A percentile compares a stretch with the other conserved stretches of the same genome.
These are phyloP conservation scores for Meloidogyne floridensis DNA, from an alignment of 1,140 invertebrate species.

Conservation along the genomic window DNA sequence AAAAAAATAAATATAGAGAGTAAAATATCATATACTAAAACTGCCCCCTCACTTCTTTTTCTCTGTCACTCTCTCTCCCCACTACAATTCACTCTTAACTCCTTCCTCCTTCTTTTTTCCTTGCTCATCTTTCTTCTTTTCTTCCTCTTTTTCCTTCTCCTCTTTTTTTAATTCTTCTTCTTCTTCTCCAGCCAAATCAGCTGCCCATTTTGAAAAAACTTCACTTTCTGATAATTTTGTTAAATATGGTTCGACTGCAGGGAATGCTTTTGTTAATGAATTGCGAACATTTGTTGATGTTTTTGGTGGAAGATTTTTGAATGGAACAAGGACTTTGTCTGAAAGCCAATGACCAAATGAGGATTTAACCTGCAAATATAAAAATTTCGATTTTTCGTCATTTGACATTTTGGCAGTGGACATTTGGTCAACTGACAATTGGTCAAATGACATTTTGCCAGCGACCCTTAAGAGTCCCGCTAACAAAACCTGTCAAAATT, in stretches of 20 bases:
- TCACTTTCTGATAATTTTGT: background rate
- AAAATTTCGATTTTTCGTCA: too few relatives aligned
- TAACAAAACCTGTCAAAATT: background rate
- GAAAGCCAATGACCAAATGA: background rate
- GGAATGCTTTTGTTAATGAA: constrained; percentile 3
- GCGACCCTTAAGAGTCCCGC: background rate
- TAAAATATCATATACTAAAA: too few relatives aligned
- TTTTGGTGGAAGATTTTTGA: background rate
- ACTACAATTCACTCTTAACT: too few relatives aligned
- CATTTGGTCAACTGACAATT: too few relatives aligned
- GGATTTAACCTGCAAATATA: background rate
- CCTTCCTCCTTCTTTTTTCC: background rate
- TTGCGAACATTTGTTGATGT: background rate
- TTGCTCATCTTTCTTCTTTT: background rate
- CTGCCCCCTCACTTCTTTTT: too few relatives aligned
- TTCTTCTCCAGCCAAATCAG: too few relatives aligned
- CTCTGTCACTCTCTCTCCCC: too few relatives aligned
- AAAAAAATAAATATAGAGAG: too few relatives aligned
- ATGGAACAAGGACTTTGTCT: background rate
- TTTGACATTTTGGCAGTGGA: too few relatives aligned
- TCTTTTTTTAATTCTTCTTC: background rate
- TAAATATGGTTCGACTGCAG: background rate
- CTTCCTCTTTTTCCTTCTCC: background rate
- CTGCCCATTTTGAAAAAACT: background rate
- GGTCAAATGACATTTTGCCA: background rate